Conservation (phyloP, 2,797 vertebrate species). For the Jordanella pulchra region DNA sequence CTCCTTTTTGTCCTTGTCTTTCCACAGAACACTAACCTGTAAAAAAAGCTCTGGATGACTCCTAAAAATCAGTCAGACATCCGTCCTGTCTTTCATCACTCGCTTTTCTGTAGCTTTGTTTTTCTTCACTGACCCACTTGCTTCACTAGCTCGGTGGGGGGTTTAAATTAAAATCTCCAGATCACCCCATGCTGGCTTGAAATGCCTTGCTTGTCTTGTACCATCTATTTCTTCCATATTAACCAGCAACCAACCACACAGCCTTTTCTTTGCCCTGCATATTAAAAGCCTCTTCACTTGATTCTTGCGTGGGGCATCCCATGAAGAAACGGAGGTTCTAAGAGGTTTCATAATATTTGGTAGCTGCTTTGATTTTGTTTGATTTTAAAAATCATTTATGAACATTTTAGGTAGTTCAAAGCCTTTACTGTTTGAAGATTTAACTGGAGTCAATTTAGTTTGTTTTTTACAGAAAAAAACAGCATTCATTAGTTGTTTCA, state of each 20-base stretch:
- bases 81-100: not conserved
- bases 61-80: not conserved
- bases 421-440: not conserved
- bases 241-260: not conserved
- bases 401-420: not conserved
- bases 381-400: not conserved
- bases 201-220: not conserved
- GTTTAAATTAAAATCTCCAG: slow-evolving; percentile 5
- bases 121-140: not conserved
- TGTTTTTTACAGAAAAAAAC: not conserved
- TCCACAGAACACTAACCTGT: not conserved
- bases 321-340: not conserved
- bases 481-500: not conserved
- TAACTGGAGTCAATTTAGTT: not conserved
- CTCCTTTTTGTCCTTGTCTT: not conserved
- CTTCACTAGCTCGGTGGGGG: not conserved
- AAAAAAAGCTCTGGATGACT: not conserved
- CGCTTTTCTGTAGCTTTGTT: not conserved
- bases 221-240: not conserved
- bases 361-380: not conserved
- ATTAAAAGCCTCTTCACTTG: not conserved
- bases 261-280: not conserved
- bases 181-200: not conserved
- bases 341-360: not conserved
- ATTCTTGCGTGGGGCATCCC: not conserved